Evolutionary conservation across 2,888 invertebrate species (phyloP).

Genomic region (Microdon myrmicae): DNA sequence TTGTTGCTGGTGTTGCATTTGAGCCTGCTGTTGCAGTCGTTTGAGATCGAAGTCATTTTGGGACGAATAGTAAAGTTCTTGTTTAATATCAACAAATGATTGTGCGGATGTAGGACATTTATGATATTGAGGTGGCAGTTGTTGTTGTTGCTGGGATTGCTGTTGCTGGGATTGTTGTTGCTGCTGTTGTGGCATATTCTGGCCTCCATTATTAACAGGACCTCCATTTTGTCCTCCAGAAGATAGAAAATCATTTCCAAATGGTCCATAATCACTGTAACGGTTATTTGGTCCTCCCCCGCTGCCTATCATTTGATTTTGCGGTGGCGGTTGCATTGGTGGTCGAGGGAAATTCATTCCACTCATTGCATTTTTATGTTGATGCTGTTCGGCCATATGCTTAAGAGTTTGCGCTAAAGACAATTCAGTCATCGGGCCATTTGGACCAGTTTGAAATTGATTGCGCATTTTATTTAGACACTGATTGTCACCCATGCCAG

Average conservation of each 20-base stretch:
- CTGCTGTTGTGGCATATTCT: slow-evolving; percentile 57
- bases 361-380: slow-evolving; percentile 82
- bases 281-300: slow-evolving; percentile 66
- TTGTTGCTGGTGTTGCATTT: slow-evolving; percentile 60
- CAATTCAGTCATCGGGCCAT: slow-evolving; percentile 72
- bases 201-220: slow-evolving; percentile 57
- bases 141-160: slow-evolving; percentile 57
- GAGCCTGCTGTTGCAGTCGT: slow-evolving; percentile 65
- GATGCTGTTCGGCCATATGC: slow-evolving; percentile 97
- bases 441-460: slow-evolving; percentile 60
- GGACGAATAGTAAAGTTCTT: slow-evolving; percentile 69
- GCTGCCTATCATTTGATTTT: slow-evolving; percentile 64
- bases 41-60: slow-evolving; percentile 67
- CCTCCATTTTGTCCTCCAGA: slow-evolving; percentile 60
- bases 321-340: slow-evolving; percentile 68
- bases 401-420: slow-evolving; percentile 94
- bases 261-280: slow-evolving; percentile 73
- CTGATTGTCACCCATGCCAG: slow-evolving; percentile 57
- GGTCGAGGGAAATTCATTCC: slow-evolving; percentile 70
- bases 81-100: slow-evolving; percentile 70
- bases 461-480: slow-evolving; percentile 57
- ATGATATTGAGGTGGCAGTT: slow-evolving; percentile 64
- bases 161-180: slow-evolving; percentile 60
- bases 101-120: slow-evolving; percentile 66
- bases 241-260: slow-evolving; percentile 68